Conservation (phyloP, 2,888 invertebrate genomes). For the Tenthredo mesomela region DNA sequence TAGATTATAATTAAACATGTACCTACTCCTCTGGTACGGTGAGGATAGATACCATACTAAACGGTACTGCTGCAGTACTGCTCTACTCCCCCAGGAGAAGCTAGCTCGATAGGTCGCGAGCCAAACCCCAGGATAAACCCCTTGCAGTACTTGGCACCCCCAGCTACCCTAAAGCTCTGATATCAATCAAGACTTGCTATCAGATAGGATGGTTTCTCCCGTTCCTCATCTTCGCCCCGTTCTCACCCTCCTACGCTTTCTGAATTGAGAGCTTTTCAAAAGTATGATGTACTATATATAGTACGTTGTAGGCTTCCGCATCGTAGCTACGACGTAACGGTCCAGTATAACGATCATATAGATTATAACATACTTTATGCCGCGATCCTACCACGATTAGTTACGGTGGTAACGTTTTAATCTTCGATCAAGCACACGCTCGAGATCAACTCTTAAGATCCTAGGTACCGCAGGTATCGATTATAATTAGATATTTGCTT, state of each 20-base stretch:
- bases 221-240: slow-evolving; percentile 47
- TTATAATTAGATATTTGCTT: slow-evolving; percentile 15
- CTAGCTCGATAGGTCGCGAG: slow-evolving; percentile 31
- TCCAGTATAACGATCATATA: slow-evolving; percentile 5
- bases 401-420: slow-evolving; percentile 19
- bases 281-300: slow-evolving; percentile 51
- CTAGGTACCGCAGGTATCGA: background rate
- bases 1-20: slow-evolving; percentile 76
- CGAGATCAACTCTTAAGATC: slow-evolving; percentile 11
- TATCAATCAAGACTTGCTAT: slow-evolving; percentile 49
- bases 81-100: slow-evolving; percentile 36
- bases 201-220: slow-evolving; percentile 52
- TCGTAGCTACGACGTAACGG: background rate
- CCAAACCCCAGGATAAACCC: slow-evolving; percentile 33
- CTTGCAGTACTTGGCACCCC: slow-evolving; percentile 47
- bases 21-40: slow-evolving; percentile 12
- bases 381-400: slow-evolving; percentile 8
- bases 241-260: slow-evolving; percentile 64
- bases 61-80: slow-evolving; percentile 22
- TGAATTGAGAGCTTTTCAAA: slow-evolving; percentile 71
- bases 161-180: slow-evolving; percentile 46
- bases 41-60: slow-evolving; percentile 37
- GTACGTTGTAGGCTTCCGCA: slow-evolving; percentile 49
- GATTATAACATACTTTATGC: slow-evolving; percentile 35
- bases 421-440: slow-evolving; percentile 41